Evolutionary conservation across 2,113 vertebrate genomes (phyloP).

Genomic region (Rhineura floridana): DNA sequence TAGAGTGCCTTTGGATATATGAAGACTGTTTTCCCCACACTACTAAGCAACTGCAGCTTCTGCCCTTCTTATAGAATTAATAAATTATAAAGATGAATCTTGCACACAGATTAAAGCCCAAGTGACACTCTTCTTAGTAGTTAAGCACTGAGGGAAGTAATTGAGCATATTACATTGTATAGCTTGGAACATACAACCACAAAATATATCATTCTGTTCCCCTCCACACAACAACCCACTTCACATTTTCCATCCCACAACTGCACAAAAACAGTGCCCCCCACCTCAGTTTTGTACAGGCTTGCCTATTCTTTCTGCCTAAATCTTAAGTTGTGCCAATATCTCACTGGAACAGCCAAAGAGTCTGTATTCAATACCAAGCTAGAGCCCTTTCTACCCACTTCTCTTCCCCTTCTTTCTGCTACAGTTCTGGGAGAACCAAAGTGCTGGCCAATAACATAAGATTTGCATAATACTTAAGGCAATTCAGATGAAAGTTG

Average conservation of each 20-base stretch:
- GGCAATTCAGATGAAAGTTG: background rate
- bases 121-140: too few relatives aligned
- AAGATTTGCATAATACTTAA: background rate
- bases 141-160: background rate
- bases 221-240: background rate
- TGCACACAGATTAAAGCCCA: too few relatives aligned
- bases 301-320: too few relatives aligned
- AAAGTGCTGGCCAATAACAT: background rate
- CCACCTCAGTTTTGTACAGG: background rate
- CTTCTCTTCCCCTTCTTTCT: background rate
- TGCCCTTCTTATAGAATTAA: background rate
- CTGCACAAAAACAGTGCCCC: too few relatives aligned
- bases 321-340: too few relatives aligned
- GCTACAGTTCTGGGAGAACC: too few relatives aligned
- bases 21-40: background rate
- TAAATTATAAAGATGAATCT: too few relatives aligned
- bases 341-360: too few relatives aligned
- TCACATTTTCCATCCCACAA: background rate
- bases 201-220: background rate
- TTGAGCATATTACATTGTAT: too few relatives aligned
- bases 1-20: background rate
- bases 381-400: background rate
- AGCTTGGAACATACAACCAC: background rate
- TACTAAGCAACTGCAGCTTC: background rate
- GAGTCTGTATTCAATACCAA: background rate